Evolutionary conservation across 2,113 vertebrate genomes (phyloP), one percentile per base, ranked within the genome.

Genomic region (Leptocoma aspasia): DNA sequence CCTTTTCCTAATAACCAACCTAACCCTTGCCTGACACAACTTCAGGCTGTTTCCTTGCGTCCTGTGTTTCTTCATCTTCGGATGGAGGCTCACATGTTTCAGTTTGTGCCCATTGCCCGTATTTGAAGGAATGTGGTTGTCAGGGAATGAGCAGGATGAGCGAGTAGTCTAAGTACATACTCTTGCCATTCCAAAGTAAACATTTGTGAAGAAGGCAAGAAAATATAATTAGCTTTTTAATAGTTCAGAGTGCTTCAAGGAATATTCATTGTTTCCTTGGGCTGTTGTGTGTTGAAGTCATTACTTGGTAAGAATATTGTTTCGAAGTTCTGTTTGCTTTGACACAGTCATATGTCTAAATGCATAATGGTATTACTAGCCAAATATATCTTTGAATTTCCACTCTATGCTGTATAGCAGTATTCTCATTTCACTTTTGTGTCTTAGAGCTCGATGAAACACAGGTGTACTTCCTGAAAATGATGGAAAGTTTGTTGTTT

Each of bases 271-370:
- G 20, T 39, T 73, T 90, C 47, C 42, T 57, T 61, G 30, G 42
- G 11, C 59, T 35, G 18, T 57, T 82, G 47, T 81, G 22, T 70
- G 22, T 86, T 44, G 54, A 83, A 89, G 35, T 42, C 15, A 30
- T 83, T 73, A 26, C 1, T 14, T 54, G 35, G 27, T 44, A 84
- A 60, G 27, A 66, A 47, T 27, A 27, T 63, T 88, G n/a, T 69
- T 82, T 86, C 0, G 0, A 17, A 94, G 59, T 61, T 78, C 60
- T 77, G 50, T 83, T 91, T 80, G n/a, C 79, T 72, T 71, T 86
- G 72, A 56, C 37, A 5, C 0, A 0, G 7, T 41, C 13, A 1
- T 49, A 6, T 61, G 35, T 69, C 54, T 81, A 72, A 73, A 83
- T 47, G 9, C 35, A 11, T 66, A 44, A 64, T 24, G 16, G 7